Percentiles rank a stretch among this genome's conserved stretches.
Evolutionary conservation across 2,888 invertebrate species (phyloP).

Genomic region (Sesamia inferens): DNA sequence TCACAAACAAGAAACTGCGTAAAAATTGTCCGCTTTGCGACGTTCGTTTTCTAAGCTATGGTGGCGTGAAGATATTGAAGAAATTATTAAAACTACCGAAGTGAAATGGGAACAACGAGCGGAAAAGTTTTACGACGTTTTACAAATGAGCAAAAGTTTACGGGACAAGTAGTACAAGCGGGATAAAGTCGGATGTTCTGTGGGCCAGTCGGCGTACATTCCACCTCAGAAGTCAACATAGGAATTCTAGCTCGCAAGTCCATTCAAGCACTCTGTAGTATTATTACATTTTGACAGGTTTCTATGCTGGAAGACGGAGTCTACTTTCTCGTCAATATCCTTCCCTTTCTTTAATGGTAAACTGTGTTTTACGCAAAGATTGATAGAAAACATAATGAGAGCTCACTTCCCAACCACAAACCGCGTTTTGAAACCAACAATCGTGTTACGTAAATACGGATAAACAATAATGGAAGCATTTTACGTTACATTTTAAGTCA

Average conservation of each 20-base stretch:
- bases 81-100: slow-evolving; percentile 45
- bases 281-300: slow-evolving; percentile 6
- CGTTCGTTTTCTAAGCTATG: slow-evolving; percentile 13
- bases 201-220: slow-evolving; percentile 1
- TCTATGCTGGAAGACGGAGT: background rate
- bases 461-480: background rate
- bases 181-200: slow-evolving; percentile 22
- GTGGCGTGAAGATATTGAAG: slow-evolving; percentile 35
- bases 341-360: background rate
- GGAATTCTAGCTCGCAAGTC: slow-evolving; percentile 3
- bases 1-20: slow-evolving; percentile 1
- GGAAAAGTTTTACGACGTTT: slow-evolving; percentile 52
- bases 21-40: background rate
- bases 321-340: background rate
- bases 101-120: slow-evolving; percentile 33
- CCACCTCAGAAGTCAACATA: slow-evolving; percentile 8
- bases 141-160: slow-evolving; percentile 59
- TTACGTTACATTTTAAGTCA: slow-evolving; percentile 7
- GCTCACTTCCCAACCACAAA: background rate
- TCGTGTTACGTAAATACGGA: background rate
- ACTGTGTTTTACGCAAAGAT: background rate
- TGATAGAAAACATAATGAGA: background rate
- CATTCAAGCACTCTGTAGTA: slow-evolving; percentile 4
- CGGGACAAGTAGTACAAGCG: slow-evolving; percentile 10
- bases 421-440: background rate